Evolutionary conservation across 2,888 invertebrate species (phyloP), one percentile per base, ranked within the genome.

Genomic region (Archaeoteleia sp.): DNA sequence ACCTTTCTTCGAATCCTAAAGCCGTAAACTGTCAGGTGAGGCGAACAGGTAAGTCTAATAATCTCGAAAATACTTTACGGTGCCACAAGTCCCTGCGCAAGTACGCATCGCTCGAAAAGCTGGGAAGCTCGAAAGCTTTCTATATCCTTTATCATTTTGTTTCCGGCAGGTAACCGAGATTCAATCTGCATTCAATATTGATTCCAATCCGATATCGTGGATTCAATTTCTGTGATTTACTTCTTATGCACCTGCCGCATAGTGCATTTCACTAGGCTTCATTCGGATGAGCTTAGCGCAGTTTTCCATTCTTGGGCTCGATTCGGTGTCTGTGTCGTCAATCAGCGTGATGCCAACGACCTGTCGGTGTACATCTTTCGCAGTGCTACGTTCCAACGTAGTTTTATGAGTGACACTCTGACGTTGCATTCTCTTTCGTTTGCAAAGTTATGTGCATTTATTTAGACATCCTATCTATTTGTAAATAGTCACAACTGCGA

Each of bases 121-220:
- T 9, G 9, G 7, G 4, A 34, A 12, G 14, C 14, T 13, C 34
- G 14, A 25, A 27, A 39, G 51, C 39, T 53, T 40, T 40, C 12
- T 10, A 12, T 14, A 17, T 40, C 40, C 40, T 53, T 40, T 32
- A 32, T 53, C 40, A 40, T 53, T 40, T 40, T 29, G 40, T 53
- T 53, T 37, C 51, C 40, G 40, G 25, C 30, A 20, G 51, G 37
- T 37, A 53, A 53, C 40, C 51, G 71, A 72, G 73, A 81, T 81
- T 82, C 82, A 79, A 82, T 82, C 80, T 82, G 77, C 80, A 81
- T 80, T 82, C 82, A 79, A 82, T 82, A 82, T 82, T 81, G 81
- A 82, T 82, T 82, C 70, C 82, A 80, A 81, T 82, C 76, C 76
- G 82, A 82, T 82, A 82, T 73, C 75, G 74, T 57, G 72, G 70